Evolutionary conservation across 2,888 invertebrate genomes (phyloP), one percentile per base, ranked within the genome.

Genomic region (Parapristionchus giblindavisi): DNA sequence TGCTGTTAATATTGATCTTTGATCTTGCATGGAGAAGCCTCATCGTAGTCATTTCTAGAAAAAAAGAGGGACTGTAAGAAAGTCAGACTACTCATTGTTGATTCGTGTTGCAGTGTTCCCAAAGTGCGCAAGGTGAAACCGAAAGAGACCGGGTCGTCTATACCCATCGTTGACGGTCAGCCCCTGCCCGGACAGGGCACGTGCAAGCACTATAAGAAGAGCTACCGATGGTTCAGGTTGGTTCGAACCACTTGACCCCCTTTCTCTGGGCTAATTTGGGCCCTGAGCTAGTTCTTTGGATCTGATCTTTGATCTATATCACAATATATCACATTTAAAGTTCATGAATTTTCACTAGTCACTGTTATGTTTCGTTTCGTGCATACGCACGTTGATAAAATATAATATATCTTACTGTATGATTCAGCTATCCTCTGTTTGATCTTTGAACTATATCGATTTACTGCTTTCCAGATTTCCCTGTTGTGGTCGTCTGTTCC

Each of bases 201-300:
- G 11, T 90, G 90, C 82, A 88, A 88, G 78, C 90, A 90, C 79
- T 90, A 89, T 85, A 89, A 89, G 85, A 89, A 90, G 80, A 90
- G 90, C 81, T 89, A 85, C 80, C 84, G 90, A 21, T 90, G 90
- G 90, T 87, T 90, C 65, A 88, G 90, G 89, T 89, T 79, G 73
- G 78, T 24, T 48, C 14, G 8, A n/a, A n/a, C n/a, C n/a, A n/a
- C n/a, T n/a, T n/a, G n/a, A n/a, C n/a, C n/a, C n/a, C 11, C 32
- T 11, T 65, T 21, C 3, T 24, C 24, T 58, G 11, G 11, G 11
- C 11, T 11, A 24, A 58, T 24, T 58, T 58, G n/a, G n/a, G n/a
- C n/a, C n/a, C n/a, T n/a, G n/a, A n/a, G n/a, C n/a, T n/a, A n/a
- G n/a, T n/a, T n/a, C n/a, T n/a, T n/a, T n/a, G n/a, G n/a, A n/a